phyloP scores from a whole-genome alignment of 2,797 vertebrate genomes.

The Muscicapa striata region DNA sequence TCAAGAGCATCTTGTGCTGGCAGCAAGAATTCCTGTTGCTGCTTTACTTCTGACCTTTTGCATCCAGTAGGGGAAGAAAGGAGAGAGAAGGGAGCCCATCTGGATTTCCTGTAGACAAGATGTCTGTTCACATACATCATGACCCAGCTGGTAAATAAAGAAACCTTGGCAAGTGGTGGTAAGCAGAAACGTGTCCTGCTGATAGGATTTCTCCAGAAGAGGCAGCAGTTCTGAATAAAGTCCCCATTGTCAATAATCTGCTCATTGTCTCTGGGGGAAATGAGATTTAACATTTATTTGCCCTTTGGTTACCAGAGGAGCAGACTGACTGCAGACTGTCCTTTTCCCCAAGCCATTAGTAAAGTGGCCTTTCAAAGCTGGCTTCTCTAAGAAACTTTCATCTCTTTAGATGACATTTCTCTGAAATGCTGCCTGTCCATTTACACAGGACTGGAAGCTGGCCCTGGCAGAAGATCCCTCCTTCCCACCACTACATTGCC shows the following conservation, averaged over 20 bases:
- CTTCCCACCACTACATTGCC: not conserved
- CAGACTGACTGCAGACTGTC: not conserved
- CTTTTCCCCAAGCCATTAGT: not conserved
- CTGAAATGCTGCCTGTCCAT: not conserved
- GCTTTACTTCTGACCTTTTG: constrained; percentile 57
- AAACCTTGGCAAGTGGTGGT: not conserved
- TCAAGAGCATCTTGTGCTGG: constrained; percentile 39
- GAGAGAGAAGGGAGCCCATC: not conserved
- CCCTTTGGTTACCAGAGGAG: not conserved
- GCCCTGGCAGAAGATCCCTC: not conserved
- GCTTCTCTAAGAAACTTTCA: not conserved
- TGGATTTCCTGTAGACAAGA: constrained; percentile 9
- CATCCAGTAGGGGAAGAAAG: not conserved
- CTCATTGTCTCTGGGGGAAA: not conserved
- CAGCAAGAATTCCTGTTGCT: constrained; percentile 49
- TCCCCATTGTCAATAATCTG: not conserved
- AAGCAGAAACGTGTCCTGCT: not conserved
- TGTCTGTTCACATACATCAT: not conserved
- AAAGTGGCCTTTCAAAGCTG: not conserved
- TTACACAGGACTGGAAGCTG: not conserved
- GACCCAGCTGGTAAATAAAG: constrained; percentile 22
- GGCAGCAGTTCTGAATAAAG: not conserved
- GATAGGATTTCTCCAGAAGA: not conserved
- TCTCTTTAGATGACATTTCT: not conserved
- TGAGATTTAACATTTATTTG: not conserved